A percentile compares a stretch with the other conserved stretches of the same genome.
Evolutionary conservation across 1,140 invertebrate species (phyloP).

Genomic region (Listronotus bonariensis): DNA sequence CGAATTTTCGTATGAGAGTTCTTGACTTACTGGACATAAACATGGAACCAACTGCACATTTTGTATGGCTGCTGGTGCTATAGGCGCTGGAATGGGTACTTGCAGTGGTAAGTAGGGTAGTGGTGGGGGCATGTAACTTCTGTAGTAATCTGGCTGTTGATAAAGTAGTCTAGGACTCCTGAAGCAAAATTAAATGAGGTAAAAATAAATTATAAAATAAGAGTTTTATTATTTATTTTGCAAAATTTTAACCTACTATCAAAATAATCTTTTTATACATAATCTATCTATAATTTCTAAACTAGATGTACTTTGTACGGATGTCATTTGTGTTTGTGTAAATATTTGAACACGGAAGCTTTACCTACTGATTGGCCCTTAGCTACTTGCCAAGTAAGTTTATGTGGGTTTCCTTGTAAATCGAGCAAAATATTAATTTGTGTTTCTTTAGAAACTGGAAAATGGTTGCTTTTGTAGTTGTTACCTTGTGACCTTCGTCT

Average conservation of each 20-base stretch:
- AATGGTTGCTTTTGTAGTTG: too few relatives aligned
- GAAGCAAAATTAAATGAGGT: too few relatives aligned
- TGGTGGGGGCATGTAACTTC: conserved; percentile 16
- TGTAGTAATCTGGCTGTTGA: conserved; percentile 11
- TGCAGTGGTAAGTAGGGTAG: conserved; percentile 41
- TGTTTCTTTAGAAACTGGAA: conserved; percentile 1
- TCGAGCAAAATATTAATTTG: conserved; percentile 4
- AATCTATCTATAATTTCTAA: too few relatives aligned
- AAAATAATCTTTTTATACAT: conserved; percentile 38
- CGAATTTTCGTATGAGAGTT: conserved; percentile 32
- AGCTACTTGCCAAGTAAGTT: conserved; percentile 18
- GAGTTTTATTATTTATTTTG: too few relatives aligned
- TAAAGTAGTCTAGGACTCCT: conserved; percentile 32
- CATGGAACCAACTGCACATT: conserved; percentile 61
- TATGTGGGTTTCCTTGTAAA: conserved; percentile 6
- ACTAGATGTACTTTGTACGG: conserved; percentile 18
- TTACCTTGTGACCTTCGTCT: too few relatives aligned
- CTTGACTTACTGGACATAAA: conserved; percentile 56
- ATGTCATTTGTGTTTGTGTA: conserved; percentile 15
- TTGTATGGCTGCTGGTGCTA: conserved; percentile 47
- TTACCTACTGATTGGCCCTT: neutral
- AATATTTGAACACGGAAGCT: conserved; percentile 18
- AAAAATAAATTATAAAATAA: too few relatives aligned
- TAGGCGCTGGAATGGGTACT: conserved; percentile 42
- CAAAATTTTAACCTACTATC: too few relatives aligned